Evolutionary conservation across 2,113 vertebrate genomes (phyloP).

Genomic region (Erpornis zantholeuca): DNA sequence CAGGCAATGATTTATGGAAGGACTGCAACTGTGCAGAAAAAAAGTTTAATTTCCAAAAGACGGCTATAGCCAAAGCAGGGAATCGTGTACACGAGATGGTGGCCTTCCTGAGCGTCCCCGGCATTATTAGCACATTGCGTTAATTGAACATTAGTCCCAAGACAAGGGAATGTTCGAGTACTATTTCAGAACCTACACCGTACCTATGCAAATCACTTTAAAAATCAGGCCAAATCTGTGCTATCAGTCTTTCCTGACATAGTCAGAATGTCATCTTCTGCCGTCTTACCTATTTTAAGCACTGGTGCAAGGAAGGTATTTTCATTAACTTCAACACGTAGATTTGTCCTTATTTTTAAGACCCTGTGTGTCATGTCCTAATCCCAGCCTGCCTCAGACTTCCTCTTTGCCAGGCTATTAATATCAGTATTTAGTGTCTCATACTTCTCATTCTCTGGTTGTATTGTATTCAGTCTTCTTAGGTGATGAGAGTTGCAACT

Average conservation of each 20-base stretch:
- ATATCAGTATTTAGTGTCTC: neutral
- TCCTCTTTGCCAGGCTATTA: neutral
- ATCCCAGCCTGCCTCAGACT: neutral
- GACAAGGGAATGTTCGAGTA: neutral
- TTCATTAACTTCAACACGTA: neutral
- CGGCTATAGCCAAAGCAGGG: neutral
- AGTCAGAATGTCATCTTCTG: neutral
- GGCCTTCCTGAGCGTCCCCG: neutral
- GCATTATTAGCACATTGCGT: fast-evolving
- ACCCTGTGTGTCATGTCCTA: neutral
- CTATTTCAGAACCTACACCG: neutral
- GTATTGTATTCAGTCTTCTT: neutral
- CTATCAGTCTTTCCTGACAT: neutral
- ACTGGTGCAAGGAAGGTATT: neutral
- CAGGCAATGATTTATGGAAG: neutral
- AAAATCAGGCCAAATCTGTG: neutral
- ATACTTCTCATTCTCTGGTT: neutral
- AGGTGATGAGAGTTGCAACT: neutral
- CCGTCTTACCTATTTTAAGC: neutral
- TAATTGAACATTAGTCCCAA: neutral
- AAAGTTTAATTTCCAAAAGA: neutral
- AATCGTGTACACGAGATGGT: fast-evolving
- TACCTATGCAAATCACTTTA: neutral
- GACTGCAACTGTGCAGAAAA: neutral
- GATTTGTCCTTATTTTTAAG: neutral